phyloP scores from a whole-genome alignment of 64 coral and sea anemone genomes.

The Hydrozoanthus tunicans region DNA sequence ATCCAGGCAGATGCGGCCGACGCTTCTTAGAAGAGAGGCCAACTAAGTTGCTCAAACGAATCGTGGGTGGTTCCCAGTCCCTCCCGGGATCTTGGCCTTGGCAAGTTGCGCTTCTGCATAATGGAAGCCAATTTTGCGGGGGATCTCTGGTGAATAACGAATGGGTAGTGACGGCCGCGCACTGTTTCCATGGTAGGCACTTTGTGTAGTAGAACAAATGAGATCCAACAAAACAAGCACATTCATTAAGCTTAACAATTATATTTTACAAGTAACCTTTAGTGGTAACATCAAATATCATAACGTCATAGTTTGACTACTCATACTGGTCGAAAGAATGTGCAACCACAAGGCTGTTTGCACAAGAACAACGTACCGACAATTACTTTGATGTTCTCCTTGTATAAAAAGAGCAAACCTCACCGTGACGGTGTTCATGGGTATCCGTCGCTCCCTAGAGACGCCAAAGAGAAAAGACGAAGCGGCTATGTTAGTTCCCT shows the following conservation, averaged over 20 bases:
- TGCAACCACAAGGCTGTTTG: no score
- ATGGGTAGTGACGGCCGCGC: conserved; percentile 72
- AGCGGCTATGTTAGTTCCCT: no score
- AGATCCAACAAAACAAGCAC: not conserved
- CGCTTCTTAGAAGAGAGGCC: not conserved
- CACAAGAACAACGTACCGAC: no score
- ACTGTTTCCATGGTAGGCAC: conserved; percentile 78
- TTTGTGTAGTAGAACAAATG: not conserved
- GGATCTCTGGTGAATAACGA: conserved; percentile 60
- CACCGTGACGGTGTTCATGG: no score
- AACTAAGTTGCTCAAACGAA: conserved; percentile 42
- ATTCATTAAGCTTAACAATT: not conserved
- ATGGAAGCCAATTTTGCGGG: conserved; percentile 63
- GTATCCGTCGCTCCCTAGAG: no score
- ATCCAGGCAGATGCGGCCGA: conserved; percentile 4
- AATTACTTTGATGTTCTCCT: no score
- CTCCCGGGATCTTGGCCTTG: conserved; percentile 75
- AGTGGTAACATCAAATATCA: not conserved
- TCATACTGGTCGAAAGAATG: no score
- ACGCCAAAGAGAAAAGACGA: no score
- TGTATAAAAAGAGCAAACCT: no score
- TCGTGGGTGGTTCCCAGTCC: conserved; percentile 67
- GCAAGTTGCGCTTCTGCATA: conserved; percentile 68
- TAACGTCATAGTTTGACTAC: no score
- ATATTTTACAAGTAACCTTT: not conserved